Percentiles rank a stretch among this genome's conserved stretches.
These are phyloP conservation scores for Clistopyga incitator DNA, from an alignment of 2,888 invertebrate species.

Conservation along the genomic window DNA sequence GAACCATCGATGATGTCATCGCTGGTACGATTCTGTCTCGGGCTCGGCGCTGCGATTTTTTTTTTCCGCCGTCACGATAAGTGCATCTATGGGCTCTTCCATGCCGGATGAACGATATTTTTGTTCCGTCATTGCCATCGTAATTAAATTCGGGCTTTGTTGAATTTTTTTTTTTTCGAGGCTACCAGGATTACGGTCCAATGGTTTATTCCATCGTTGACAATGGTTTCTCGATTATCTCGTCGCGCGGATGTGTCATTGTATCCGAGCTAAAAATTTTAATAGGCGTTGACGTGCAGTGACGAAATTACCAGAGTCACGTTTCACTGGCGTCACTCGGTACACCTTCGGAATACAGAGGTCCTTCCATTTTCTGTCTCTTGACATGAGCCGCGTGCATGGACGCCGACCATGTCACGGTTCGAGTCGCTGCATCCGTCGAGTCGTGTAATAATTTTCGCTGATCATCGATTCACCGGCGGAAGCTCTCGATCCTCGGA, in stretches of 20 bases:
- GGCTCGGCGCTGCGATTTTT: not conserved
- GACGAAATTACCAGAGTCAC: constrained; percentile 59
- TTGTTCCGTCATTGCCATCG: too few species aligned
- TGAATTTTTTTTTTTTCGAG: too few species aligned
- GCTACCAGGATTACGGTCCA: not conserved
- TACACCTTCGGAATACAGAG: constrained; percentile 42
- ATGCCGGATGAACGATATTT: not conserved
- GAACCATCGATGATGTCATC: constrained; percentile 9
- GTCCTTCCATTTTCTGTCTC: not conserved
- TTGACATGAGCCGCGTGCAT: not conserved
- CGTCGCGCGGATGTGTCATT: constrained; percentile 22
- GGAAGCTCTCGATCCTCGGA: constrained; percentile 22
- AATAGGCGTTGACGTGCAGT: constrained; percentile 54
- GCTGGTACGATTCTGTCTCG: not conserved
- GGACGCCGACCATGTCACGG: not conserved
- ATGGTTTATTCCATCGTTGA: not conserved
- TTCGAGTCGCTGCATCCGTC: not conserved
- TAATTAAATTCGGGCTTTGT: too few species aligned
- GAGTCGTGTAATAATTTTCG: not conserved
- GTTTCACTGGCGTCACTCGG: constrained; percentile 46
- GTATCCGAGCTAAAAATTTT: constrained; percentile 11
- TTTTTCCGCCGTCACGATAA: constrained; percentile 49
- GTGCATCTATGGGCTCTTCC: not conserved
- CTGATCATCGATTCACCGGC: not conserved
- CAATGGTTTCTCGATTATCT: constrained; percentile 63